Base-by-base conservation (phyloP, 2,797 vertebrate genomes). In the Yasuhikotakia modesta region DNA sequence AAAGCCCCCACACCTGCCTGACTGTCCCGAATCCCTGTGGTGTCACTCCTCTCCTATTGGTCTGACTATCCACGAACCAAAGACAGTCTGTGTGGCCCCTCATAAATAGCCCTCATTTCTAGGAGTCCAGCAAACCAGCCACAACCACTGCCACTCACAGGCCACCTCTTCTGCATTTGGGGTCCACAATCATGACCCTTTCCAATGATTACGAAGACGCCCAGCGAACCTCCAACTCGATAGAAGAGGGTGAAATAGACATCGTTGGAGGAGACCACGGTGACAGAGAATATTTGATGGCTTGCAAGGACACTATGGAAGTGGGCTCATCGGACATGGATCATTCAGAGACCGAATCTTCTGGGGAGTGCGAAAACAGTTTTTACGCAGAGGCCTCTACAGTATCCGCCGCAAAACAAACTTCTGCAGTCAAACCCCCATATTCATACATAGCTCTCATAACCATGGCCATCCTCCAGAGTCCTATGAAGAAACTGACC, bases 381-480 rank as follows among this genome's bases (percentile, higher is more conserved):
- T 91, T 90, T 76, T 90, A 87, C 76, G 55, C 87, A 43, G 86
- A 90, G 74, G 83, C 83, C 12, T 78, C 84, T 3, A 45, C 71
- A 22, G 71, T 88, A 76, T 30, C 46, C 12, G 84, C 70, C 71
- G 89, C 87, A 81, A 78, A 71, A n/a, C 85, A 87, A 67, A 85
- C 65, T 86, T 83, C 87, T 83, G 86, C 89, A 6, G 87, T 94
- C 3, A 97, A 96, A 85, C 96, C 96, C 0, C 96, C 96, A 0
- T 96, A 95, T 86, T 97, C 96, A 0, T 97, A 96, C 91, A 96
- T 96, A 30, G 96, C 96, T 17, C 94, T 97, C 83, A 97, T 97
- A 91, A 95, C 96, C 73, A 97, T 97, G 96, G 95, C 96, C 71
- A 96, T 97, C 83, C 92, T 96, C 75, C 95, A 96, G 87, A 96